Percentiles rank a stretch among this genome's conserved stretches.
phyloP scores from a whole-genome alignment of 1,140 invertebrate species.

The Sipha flava region DNA sequence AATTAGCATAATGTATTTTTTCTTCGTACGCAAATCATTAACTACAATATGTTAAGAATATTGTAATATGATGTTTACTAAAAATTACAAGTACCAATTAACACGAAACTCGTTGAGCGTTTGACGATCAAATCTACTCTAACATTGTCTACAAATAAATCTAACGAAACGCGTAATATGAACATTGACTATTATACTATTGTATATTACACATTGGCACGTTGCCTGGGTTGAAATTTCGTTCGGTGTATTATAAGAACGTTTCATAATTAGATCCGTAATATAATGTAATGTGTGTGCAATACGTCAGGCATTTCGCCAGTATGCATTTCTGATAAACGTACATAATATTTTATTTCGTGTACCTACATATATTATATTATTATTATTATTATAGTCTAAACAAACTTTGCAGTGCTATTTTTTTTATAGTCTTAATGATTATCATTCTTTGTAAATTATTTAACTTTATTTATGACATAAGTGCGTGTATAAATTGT shows the following conservation, averaged over 20 bases:
- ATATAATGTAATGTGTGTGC: neutral
- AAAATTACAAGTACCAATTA: neutral
- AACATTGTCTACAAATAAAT: neutral
- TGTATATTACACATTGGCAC: neutral
- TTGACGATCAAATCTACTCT: neutral
- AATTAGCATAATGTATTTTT: too few species aligned
- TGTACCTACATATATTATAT: neutral
- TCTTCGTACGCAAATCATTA: too few species aligned
- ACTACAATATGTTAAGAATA: too few species aligned
- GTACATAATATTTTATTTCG: neutral
- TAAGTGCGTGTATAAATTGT: neutral
- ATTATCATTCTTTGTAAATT: neutral
- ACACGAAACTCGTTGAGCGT: neutral
- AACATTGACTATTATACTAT: too few species aligned
- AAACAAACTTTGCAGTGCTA: neutral
- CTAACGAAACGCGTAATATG: neutral
- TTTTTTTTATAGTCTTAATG: neutral
- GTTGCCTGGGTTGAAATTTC: neutral
- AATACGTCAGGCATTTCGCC: neutral
- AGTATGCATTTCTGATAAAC: neutral
- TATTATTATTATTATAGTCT: neutral
- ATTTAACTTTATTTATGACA: neutral
- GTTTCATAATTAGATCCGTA: constrained; percentile 4
- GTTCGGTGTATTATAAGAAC: neutral
- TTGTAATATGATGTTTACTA: neutral